Base-by-base conservation (phyloP, 1,140 invertebrate species). In the Drosophila melanica region DNA sequence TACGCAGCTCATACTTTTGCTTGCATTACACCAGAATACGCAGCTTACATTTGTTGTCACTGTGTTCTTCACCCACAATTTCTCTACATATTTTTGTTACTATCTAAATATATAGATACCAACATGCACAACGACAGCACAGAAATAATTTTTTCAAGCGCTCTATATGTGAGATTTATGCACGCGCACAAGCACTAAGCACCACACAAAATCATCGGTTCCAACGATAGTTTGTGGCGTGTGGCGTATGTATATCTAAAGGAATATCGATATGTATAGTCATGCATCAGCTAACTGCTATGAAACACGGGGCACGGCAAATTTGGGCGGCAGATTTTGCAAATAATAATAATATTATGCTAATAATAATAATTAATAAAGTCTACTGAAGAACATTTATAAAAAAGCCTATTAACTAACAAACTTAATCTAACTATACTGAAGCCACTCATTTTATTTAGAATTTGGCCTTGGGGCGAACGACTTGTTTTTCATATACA, bases 201-300 rank as follows among this genome's bases (percentile, higher is more conserved):
- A 10, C 23, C 10, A 11, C 11, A 33, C 12, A 8, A 12, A 35
- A 20, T 10, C 33, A 16, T 8, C 45, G 66, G 39, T 48, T 3
- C 41, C 27, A 35, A 27, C 70, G 64, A 73, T 67, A 37, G 10
- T 20, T 48, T 27, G n/a, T n/a, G n/a, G n/a, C n/a, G 4, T 23
- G 20, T 23, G 20, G 1, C 20, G 20, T 23, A 23, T 23, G 20
- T 23, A 23, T 23, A 23, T 23, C 20, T 23, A 23, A 2, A 1
- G 4, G 20, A 23, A 23, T 48, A 2, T 12, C 0, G 2, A 1
- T 55, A 53, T 53, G 3, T 0, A 12, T 30, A 35, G 16, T 4
- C 45, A 0, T 12, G 11, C 14, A 11, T 10, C 6, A 45, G 71
- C 58, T 79, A 4, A 50, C 7, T 79, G 77, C 45, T 75, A 42